A percentile compares a stretch with the other conserved stretches of the same genome.
Conservation (phyloP, 2,113 vertebrate species). For the Bombycilla garrulus region DNA sequence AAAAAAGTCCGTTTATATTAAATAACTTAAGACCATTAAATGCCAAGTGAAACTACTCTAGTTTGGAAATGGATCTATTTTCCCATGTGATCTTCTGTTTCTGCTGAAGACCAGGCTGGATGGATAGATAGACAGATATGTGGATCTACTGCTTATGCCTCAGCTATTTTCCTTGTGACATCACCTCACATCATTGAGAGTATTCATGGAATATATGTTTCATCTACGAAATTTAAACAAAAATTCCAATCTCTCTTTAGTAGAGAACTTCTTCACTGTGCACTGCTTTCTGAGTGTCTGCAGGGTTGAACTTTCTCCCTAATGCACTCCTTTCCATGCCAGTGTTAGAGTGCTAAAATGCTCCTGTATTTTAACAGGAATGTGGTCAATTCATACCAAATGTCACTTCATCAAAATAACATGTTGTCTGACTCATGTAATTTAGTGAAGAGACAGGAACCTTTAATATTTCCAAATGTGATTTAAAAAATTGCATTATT, state of each 20-base stretch:
- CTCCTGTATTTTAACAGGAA: not conserved
- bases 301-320: not conserved
- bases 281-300: not conserved
- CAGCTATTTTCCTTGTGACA: not conserved
- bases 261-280: not conserved
- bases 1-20: not conserved
- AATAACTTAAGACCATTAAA: not conserved
- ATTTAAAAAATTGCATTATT: not conserved
- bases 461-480: not conserved
- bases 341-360: not conserved
- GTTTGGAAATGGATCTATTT: not conserved
- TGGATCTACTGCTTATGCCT: not conserved
- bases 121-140: too few species aligned
- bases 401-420: not conserved
- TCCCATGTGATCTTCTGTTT: not conserved
- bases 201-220: not conserved
- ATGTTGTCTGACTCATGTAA: not conserved
- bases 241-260: not conserved
- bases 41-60: not conserved
- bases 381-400: not conserved
- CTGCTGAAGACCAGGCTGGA: not conserved
- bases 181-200: fast-evolving
- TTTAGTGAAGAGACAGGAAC: not conserved
- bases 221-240: not conserved
- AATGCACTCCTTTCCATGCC: not conserved